These are phyloP conservation scores for Papilio polytes DNA, from an alignment of 1,140 invertebrate genomes.

Conservation along the genomic window DNA sequence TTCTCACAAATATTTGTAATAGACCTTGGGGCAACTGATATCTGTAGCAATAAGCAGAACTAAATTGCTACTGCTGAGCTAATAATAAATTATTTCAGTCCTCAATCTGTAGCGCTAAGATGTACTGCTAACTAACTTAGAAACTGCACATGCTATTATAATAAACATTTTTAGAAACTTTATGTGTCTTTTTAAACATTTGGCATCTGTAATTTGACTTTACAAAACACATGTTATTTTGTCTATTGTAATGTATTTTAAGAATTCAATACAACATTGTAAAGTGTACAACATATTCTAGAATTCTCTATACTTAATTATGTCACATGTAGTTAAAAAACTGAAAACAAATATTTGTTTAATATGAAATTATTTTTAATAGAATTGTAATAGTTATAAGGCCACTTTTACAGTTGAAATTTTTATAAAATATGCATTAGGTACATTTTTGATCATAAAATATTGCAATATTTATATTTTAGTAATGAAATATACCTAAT, in stretches of 20 bases:
- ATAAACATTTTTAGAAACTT: background rate
- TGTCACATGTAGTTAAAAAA: background rate
- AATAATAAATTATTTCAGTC: background rate
- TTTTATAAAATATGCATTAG: background rate
- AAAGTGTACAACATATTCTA: conserved; percentile 4
- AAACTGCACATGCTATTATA: conserved; percentile 1
- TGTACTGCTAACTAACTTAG: background rate
- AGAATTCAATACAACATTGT: background rate
- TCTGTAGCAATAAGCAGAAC: background rate
- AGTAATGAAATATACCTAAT: background rate
- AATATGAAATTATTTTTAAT: conserved; percentile 24
- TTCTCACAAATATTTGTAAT: no score
- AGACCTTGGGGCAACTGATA: background rate
- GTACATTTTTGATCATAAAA: conserved; percentile 14
- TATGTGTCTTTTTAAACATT: background rate
- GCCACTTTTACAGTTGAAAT: background rate
- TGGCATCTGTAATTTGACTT: conserved; percentile 2
- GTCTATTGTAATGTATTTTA: conserved; percentile 1
- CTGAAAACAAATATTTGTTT: background rate
- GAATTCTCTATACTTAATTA: background rate
- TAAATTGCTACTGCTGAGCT: background rate
- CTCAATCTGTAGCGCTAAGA: background rate
- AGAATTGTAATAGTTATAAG: background rate
- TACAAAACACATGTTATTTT: conserved; percentile 26
- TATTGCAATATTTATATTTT: conserved; percentile 6